A percentile compares a stretch with the other conserved stretches of the same genome.
phyloP scores from a whole-genome alignment of 2,797 vertebrate species.

The Scyliorhinus canicula region DNA sequence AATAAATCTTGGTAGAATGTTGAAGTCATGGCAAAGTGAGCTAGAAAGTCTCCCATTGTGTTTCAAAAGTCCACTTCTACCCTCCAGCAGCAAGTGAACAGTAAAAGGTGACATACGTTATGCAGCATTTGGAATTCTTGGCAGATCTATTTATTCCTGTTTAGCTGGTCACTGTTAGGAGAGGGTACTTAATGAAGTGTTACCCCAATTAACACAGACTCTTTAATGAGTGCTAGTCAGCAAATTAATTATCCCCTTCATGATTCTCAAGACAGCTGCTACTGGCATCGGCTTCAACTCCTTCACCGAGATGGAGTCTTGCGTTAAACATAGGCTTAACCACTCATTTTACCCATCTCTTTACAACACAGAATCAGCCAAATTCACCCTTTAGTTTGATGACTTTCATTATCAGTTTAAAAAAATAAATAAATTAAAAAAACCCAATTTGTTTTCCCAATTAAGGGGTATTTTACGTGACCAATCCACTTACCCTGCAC shows the following conservation, averaged over 20 bases:
- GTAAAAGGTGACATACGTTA: background rate
- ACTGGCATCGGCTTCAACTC: background rate
- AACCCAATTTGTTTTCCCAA: too few species aligned
- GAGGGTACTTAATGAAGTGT: background rate
- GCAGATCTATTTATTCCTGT: background rate
- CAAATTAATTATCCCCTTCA: background rate
- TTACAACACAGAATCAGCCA: background rate
- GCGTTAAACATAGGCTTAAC: background rate
- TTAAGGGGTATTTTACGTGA: too few species aligned
- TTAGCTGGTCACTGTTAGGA: background rate
- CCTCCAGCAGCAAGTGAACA: background rate
- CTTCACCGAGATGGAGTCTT: background rate
- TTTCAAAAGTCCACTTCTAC: background rate
- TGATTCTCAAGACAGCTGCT: background rate
- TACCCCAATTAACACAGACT: background rate
- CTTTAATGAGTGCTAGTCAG: background rate
- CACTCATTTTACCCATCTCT: background rate
- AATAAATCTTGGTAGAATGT: background rate
- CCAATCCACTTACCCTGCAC: too few species aligned
- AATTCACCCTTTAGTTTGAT: background rate
- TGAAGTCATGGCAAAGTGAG: background rate
- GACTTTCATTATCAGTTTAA: background rate
- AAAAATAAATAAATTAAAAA: too few species aligned
- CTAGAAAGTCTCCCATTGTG: background rate
- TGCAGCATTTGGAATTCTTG: background rate